Evolutionary conservation across 2,113 vertebrate genomes (phyloP), one percentile per base, ranked within the genome.

Genomic region (Oxyura jamaicensis): DNA sequence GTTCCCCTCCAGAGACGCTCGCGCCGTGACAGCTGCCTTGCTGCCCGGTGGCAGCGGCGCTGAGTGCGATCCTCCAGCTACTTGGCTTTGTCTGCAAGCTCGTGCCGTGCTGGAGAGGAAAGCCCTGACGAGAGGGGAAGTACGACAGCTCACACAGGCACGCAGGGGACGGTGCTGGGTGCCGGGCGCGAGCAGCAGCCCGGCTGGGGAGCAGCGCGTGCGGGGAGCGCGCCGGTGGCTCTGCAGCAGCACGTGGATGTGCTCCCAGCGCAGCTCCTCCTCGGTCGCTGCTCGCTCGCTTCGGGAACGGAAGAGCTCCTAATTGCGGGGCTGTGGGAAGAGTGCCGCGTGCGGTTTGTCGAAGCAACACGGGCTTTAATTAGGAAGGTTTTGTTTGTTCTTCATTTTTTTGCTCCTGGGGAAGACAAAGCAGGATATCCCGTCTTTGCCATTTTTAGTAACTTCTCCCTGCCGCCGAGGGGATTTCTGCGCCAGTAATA

Each of bases 351-450:
- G 67, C 3, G 3, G 8, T 33, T 60, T 39, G 26, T 8, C 2
- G 4, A 35, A 60, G 52, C 21, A 18, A 1, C 2, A 2, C 0
- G 0, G 22, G 19, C 42, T 18, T 87, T 28, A 11, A 8, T 81
- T 55, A 16, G n/a, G 16, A 23, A 31, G 55, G 29, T n/a, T 83
- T 52, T 14, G 33, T 44, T 87, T 50, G 52, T 68, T 86, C 68
- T 91, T 5, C 46, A 22, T 41, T 42, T 82, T 79, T 48, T 21
- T 48, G 39, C 48, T 85, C 92, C 25, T 81, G 19, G 75, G 44
- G 13, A 63, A 31, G 8, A 11, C 12, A n/a, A 48, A 16, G 4
- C 16, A 68, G 15, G 50, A 10, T 91, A 69, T 69, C 83, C 55
- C 36, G 2, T 58, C 11, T 67, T 35, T 41, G 52, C 56, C 39